These are phyloP conservation scores for Falco biarmicus DNA, from an alignment of 2,797 vertebrate species.

Conservation along the genomic window DNA sequence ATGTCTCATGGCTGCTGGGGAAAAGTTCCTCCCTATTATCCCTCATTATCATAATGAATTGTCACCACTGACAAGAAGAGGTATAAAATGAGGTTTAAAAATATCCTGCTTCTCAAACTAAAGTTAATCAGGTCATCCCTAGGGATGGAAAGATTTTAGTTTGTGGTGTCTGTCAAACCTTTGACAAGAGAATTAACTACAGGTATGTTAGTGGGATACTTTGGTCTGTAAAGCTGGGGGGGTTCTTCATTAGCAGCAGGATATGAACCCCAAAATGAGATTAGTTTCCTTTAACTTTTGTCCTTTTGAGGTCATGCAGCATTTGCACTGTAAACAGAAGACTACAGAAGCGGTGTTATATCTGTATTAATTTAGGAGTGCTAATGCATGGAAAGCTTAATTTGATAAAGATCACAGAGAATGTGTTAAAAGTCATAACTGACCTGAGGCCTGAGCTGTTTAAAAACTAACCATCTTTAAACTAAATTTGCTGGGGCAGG, in stretches of 20 bases:
- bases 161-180: neutral
- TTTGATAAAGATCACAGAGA: neutral
- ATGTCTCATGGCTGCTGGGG: neutral
- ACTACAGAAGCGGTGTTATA: neutral
- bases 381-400: neutral
- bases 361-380: neutral
- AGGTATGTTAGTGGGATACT: neutral
- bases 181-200: neutral
- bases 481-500: too few species aligned
- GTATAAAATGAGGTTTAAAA: constrained; percentile 44
- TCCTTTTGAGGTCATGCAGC: neutral
- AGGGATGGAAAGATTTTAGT: neutral
- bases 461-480: too few species aligned
- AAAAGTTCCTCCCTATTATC: neutral
- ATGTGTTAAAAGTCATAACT: neutral
- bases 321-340: neutral
- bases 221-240: neutral
- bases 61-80: neutral
- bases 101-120: neutral
- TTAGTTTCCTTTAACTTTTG: neutral
- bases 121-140: constrained; percentile 14
- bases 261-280: neutral
- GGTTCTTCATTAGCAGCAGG: neutral
- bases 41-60: constrained; percentile 50
- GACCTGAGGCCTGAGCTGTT: neutral